Base-by-base conservation (phyloP, 2,113 vertebrate genomes). In the Myotis brandtii region DNA sequence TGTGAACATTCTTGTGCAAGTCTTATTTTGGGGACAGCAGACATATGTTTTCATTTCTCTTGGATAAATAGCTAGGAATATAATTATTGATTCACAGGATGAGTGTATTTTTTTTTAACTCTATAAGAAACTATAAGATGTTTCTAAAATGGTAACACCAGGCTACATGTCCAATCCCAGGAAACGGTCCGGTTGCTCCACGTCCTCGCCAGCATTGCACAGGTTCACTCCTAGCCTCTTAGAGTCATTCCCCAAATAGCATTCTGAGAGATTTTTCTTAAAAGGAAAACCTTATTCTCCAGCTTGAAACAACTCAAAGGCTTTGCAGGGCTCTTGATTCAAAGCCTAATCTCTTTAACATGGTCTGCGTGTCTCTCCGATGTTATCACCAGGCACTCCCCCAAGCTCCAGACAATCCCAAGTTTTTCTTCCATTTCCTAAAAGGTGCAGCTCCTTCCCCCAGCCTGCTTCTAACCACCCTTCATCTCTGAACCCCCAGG, bases 31-130 rank as follows among this genome's bases (percentile, higher is more conserved):
- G n/a, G 52, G 64, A 88, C 14, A 66, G 40, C 32, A 30, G 20
- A 73, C 37, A 40, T 77, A 64, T 66, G 72, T 83, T 92, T 85
- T 67, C 88, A 54, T 64, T 76, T 88, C 62, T 54, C 76, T 92
- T 80, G 50, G 59, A 88, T 83, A 89, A 87, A 86, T 75, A 67
- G 46, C 80, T 66, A 46, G 75, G 43, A 87, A 86, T 20, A 89
- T 40, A 95, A 77, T 37, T 40, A 32, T 70, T 83, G 46, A 37
- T 67, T 79, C 84, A 85, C 18, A 82, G 46, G 62, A 7, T 32
- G 81, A 70, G 9, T 9, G 4, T 21, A 18, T 52, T 46, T 40
- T 52, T 40, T 23, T 87, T 62, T 46, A 32, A 62, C 69, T 91
- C 9, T 10, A 14, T 14, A 59, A 92, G 54, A 80, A 95, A 67